phyloP scores from a whole-genome alignment of 2,113 vertebrate species.

The Bos taurus region ARS-UCD2.0 NC_037339.1:29008001-29008500 shows the following conservation, averaged over 20 bases:
- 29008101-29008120: neutral
- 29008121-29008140: neutral
- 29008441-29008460: neutral
- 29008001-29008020: neutral
- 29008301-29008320: neutral
- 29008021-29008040: neutral
- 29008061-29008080: no score
- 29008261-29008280: fast-evolving
- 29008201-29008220: neutral
- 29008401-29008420: neutral
- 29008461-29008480: neutral
- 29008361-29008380: neutral
- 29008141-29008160: neutral
- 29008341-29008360: neutral
- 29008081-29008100: neutral
- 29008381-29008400: neutral
- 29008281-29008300: neutral
- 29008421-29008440: neutral
- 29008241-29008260: neutral
- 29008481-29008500: fast-evolving
- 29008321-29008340: neutral
- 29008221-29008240: neutral
- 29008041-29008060: neutral
- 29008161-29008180: neutral
- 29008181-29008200: neutral